Conservation (phyloP, 1,140 invertebrate species). For the Atta cephalotes region DNA sequence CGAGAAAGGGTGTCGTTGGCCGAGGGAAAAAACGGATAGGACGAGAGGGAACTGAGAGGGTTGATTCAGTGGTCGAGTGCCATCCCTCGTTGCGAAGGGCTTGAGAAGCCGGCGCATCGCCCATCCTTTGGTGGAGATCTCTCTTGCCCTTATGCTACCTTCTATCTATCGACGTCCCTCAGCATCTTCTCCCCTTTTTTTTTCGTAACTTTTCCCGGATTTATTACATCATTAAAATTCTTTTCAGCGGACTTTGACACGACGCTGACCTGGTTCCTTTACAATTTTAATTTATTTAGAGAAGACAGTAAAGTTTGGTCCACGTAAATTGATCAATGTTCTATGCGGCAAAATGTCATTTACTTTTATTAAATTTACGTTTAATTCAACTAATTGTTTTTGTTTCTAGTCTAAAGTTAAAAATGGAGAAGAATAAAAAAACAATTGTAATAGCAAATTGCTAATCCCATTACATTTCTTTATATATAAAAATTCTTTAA, state of each 20-base stretch:
- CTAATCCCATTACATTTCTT: background rate
- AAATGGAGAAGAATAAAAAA: background rate
- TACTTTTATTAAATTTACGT: background rate
- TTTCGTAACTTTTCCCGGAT: slow-evolving; percentile 27
- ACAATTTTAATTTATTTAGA: slow-evolving; percentile 8
- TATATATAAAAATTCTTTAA: no score
- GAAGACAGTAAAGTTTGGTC: background rate
- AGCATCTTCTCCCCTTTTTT: background rate
- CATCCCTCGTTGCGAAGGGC: slow-evolving; percentile 78
- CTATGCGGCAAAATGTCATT: background rate
- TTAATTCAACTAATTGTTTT: slow-evolving; percentile 16
- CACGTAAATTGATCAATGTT: background rate
- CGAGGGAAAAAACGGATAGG: slow-evolving; percentile 56
- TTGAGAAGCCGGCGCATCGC: slow-evolving; percentile 73
- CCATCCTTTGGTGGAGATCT: slow-evolving; percentile 54
- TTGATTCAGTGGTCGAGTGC: slow-evolving; percentile 82
- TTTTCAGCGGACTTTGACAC: slow-evolving; percentile 17
- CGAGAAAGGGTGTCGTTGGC: slow-evolving; percentile 74
- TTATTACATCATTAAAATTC: slow-evolving; percentile 50
- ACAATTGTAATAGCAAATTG: no score
- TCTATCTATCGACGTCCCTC: slow-evolving; percentile 38
- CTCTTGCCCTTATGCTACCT: slow-evolving; percentile 26
- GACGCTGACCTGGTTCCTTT: slow-evolving; percentile 36
- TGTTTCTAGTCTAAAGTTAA: no score
- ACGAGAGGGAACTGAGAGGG: slow-evolving; percentile 73